Conservation (phyloP, 2,888 invertebrate species). For the Lydus trimaculatus region DNA sequence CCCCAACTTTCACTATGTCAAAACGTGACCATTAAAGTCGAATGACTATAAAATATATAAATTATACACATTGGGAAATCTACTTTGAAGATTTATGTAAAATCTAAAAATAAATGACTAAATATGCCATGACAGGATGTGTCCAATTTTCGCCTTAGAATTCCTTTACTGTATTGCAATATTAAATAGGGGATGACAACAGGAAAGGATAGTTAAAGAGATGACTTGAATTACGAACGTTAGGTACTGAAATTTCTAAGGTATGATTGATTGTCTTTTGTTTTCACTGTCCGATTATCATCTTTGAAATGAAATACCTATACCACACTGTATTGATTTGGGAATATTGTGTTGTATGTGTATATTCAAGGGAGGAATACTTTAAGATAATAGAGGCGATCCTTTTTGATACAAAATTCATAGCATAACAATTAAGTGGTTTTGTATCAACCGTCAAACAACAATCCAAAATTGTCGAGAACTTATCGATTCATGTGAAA, state of each 20-base stretch:
- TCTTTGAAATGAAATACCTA: background rate
- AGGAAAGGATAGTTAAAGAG: no score
- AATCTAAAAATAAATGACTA: no score
- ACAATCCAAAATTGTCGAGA: conserved; percentile 11
- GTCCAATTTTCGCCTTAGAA: no score
- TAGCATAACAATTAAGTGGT: background rate
- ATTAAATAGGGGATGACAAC: no score
- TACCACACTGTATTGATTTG: background rate
- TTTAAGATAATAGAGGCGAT: background rate
- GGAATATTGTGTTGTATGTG: background rate
- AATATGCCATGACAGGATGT: no score
- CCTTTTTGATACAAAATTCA: background rate
- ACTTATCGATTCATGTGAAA: conserved; percentile 11
- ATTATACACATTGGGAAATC: no score
- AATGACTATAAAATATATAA: no score
- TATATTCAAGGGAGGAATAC: background rate
- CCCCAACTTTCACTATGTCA: no score
- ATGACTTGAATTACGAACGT: background rate
- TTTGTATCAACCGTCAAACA: background rate
- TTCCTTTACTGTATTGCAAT: no score
- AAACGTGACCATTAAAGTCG: no score
- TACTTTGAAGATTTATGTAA: no score
- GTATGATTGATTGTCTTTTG: background rate
- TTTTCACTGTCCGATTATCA: background rate
- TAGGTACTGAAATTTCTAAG: background rate